Evolutionary conservation across 64 coral and sea anemone genomes (phyloP), one percentile per base, ranked within the genome.

Genomic region (Acropora yongei): DNA sequence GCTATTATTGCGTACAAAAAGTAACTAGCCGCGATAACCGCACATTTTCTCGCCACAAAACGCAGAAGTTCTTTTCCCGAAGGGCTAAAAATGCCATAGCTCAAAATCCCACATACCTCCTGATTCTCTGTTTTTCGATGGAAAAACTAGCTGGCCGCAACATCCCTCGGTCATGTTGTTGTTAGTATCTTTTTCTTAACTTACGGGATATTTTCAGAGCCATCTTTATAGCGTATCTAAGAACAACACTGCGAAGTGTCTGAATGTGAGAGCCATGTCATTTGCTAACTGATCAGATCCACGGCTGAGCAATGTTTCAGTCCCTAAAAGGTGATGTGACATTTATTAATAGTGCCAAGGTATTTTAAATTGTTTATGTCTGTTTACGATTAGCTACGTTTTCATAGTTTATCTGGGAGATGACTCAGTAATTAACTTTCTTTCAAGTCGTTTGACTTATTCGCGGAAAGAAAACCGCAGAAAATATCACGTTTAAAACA

Each of bases 271-370:
- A 1, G 6, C 41, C n/a, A 17, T 44, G 44, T 67, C 65, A 48
- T 72, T 44, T 48, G 63, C 47, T 49, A 17, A 81, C 49, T 49
- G 44, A 44, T 65, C 20, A 30, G 67, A 45, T 17, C 7, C 65
- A 85, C n/a, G 82, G 16, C 30, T 44, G 43, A 72, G 9, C 44
- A 18, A 7, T 71, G 0, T 5, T 1, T 8, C 44, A 71, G 44
- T 47, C 82, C 65, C 82, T 85, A 85, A 67, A 85, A 85, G 82
- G 82, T 12, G 39, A 85, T 65, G 65, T 85, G 82, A 85, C 82
- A 85, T 85, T 85, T 85, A 51, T 85, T 85, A 85, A 85, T 72
- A 85, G 7, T 8, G 17, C 41, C 82, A 85, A 85, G 82, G 46
- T 65, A 9, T 85, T 85, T 85, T 85, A 71, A 85, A 71, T 71